phyloP scores from a whole-genome alignment of 1,140 invertebrate genomes.

The Drosophila eugracilis region DNA sequence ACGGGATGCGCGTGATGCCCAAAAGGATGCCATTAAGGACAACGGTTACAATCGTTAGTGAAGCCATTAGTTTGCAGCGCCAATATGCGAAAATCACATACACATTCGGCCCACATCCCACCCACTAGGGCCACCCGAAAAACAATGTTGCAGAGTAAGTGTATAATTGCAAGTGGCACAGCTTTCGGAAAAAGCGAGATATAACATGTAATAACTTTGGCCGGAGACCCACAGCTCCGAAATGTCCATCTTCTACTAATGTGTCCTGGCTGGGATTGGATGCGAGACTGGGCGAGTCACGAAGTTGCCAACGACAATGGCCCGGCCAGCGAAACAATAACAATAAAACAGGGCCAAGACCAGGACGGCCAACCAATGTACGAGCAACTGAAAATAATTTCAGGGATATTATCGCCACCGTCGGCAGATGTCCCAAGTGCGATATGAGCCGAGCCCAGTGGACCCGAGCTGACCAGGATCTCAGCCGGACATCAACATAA shows the following conservation, averaged over 20 bases:
- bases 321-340: conserved; percentile 66
- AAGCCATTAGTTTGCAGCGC: conserved; percentile 78
- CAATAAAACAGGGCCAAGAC: conserved; percentile 77
- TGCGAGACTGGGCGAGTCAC: conserved; percentile 35
- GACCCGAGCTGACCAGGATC: conserved; percentile 19
- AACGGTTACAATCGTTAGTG: conserved; percentile 83
- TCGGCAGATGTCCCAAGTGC: conserved; percentile 74
- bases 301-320: conserved; percentile 55
- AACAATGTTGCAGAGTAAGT: conserved; percentile 45
- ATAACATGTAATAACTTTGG: conserved; percentile 76
- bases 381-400: conserved; percentile 79
- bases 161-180: conserved; percentile 79
- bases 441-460: conserved; percentile 58
- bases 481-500: conserved; percentile 71
- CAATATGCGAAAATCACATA: conserved; percentile 80
- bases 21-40: conserved; percentile 80
- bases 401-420: conserved; percentile 73
- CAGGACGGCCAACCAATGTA: conserved; percentile 46
- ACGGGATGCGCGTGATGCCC: conserved; percentile 69
- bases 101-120: conserved; percentile 22
- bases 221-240: conserved; percentile 38
- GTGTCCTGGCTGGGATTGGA: conserved; percentile 57
- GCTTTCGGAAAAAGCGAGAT: conserved; percentile 70
- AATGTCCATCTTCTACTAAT: conserved; percentile 78
- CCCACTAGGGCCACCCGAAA: conserved; percentile 4